phyloP scores from a whole-genome alignment of 2,797 vertebrate species.

The Mallotus villosus region DNA sequence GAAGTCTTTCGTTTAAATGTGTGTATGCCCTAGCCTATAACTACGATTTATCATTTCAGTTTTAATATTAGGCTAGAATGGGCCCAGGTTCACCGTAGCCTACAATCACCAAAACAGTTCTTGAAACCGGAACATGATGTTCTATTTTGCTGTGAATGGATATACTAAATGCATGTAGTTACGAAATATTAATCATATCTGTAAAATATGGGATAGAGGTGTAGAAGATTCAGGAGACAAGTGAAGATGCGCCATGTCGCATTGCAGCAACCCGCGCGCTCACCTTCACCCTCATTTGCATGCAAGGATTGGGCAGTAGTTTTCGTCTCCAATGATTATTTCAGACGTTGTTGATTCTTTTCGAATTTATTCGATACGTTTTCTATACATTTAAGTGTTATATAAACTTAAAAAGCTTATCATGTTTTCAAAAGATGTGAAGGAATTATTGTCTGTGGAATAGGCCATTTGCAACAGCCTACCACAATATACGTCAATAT shows the following conservation, averaged over 20 bases:
- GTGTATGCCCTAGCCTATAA: neutral
- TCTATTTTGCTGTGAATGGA: no score
- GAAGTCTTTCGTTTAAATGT: neutral
- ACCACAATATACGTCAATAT: neutral
- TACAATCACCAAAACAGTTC: no score
- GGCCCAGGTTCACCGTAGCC: no score
- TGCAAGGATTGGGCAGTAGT: conserved; percentile 54
- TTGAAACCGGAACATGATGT: no score
- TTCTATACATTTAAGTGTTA: neutral
- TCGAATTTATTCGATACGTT: neutral
- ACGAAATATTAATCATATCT: no score
- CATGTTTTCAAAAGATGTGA: neutral
- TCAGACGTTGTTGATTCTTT: neutral
- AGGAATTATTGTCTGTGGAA: neutral
- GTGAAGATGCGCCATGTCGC: conserved; percentile 54
- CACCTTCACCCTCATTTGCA: conserved; percentile 71
- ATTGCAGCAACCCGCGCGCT: conserved; percentile 71
- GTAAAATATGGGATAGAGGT: no score
- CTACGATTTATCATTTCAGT: no score
- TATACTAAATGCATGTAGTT: no score
- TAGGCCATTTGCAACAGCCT: neutral
- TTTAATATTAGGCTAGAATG: no score
- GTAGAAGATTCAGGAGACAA: no score
- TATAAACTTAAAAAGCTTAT: neutral
- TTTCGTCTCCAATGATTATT: neutral